Base-by-base conservation (phyloP, 1,140 invertebrate species). In the Meteorus sp. region DNA sequence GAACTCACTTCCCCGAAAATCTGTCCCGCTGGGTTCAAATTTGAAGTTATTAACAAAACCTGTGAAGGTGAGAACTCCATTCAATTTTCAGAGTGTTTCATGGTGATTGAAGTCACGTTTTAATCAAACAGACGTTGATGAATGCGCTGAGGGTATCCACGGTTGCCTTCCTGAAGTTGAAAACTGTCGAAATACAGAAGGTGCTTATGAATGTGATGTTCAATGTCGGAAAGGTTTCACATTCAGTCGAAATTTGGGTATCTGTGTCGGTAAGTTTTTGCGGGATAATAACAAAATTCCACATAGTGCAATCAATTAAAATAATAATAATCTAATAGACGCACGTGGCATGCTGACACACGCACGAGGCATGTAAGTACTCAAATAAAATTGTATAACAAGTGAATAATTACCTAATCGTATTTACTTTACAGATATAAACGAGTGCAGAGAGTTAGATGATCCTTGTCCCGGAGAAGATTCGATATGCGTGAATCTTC, bases 11-110 rank as follows among this genome's bases (percentile, higher is more conserved):
- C 83, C 59, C 77, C 66, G 0, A 82, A 82, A 13, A 77, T 81
- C 29, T 90, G 88, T 68, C 85, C 85, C 2, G 84, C 87, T 29
- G 88, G 88, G 2, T 90, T 87, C 66, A 87, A 88, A 65, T 85
- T 83, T 37, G 81, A 87, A 65, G 57, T 74, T 3, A 35, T 59
- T 0, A 80, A 77, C 2, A 77, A 82, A 58, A 78, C 75, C 43
- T 88, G 86, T 66, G 81, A 83, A 82, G 86, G 86, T 87, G 76
- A 23, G 27, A 25, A 19, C 31, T 52, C 19, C 11, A 7, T 23
- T 48, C n/a, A 13, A 6, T 3, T 22, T 41, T 13, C 5, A 15
- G 6, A 44, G 1, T 29, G 20, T 27, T 59, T 50, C 3, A 31
- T 39, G 19, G 3, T 39, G 5, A 37, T 45, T 45, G 3, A 47